phyloP scores from a whole-genome alignment of 2,888 invertebrate species.

The Eulithis testata region DNA sequence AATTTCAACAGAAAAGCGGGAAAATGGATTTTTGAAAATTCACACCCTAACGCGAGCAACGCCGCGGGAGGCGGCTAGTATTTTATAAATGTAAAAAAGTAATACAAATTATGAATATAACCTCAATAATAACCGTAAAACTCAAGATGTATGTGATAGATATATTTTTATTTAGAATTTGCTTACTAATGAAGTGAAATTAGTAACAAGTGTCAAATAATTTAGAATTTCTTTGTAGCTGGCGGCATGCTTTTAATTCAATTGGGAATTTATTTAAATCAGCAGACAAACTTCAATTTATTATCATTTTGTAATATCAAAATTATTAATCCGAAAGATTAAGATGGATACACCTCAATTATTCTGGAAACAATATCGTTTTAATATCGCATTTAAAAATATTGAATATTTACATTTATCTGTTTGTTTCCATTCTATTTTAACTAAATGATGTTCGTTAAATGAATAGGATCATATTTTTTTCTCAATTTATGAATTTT shows the following conservation, averaged over 20 bases:
- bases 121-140: slow-evolving; percentile 24
- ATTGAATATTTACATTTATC: too few relatives aligned
- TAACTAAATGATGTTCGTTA: too few relatives aligned
- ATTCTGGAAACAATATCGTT: not conserved
- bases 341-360: slow-evolving; percentile 41
- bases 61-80: too few relatives aligned
- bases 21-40: too few relatives aligned
- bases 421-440: too few relatives aligned
- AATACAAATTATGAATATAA: slow-evolving; percentile 6
- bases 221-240: slow-evolving; percentile 49
- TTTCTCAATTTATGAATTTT: too few relatives aligned
- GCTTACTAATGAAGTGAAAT: slow-evolving; percentile 40
- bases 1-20: too few relatives aligned
- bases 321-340: slow-evolving; percentile 33
- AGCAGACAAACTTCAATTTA: slow-evolving; percentile 42
- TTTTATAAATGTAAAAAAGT: not conserved
- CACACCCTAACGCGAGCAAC: too few relatives aligned
- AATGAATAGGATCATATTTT: too few relatives aligned
- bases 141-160: slow-evolving; percentile 24
- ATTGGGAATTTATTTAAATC: slow-evolving; percentile 61
- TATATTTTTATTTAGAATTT: slow-evolving; percentile 31
- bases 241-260: slow-evolving; percentile 46
- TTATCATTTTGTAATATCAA: slow-evolving; percentile 35
- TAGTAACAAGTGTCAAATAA: slow-evolving; percentile 48
- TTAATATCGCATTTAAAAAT: too few relatives aligned